These are phyloP conservation scores for Odontomyia ornata DNA, from an alignment of 2,888 invertebrate genomes.

Conservation along the genomic window DNA sequence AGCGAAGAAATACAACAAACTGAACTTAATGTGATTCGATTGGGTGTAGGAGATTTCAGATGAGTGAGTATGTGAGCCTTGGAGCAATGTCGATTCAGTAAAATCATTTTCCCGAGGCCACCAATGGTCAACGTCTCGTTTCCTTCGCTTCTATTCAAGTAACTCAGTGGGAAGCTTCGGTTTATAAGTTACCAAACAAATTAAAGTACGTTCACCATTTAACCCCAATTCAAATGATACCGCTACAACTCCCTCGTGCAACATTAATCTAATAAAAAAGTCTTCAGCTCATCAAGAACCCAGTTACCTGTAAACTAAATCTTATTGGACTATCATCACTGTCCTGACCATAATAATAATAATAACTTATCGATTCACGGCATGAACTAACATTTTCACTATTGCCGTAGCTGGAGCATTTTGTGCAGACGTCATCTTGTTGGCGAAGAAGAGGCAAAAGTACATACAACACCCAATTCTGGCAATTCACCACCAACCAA, in stretches of 20 bases:
- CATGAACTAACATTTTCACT: slow-evolving; percentile 27
- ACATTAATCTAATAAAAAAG: neutral
- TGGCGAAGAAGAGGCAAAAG: slow-evolving; percentile 3
- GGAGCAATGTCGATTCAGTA: neutral
- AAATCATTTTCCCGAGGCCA: no score
- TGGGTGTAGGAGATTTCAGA: neutral
- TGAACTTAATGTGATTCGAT: slow-evolving; percentile 1
- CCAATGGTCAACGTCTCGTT: no score
- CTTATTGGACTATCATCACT: slow-evolving; percentile 25
- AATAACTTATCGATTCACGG: slow-evolving; percentile 15
- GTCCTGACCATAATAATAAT: slow-evolving; percentile 28
- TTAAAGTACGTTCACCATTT: neutral
- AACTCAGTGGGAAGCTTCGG: no score
- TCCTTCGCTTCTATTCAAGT: no score
- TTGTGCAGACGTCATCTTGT: slow-evolving; percentile 34
- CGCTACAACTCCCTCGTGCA: neutral
- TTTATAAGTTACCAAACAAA: neutral
- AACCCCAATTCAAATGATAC: neutral
- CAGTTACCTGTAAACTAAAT: slow-evolving; percentile 12
- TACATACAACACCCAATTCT: neutral
- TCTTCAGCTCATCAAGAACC: neutral
- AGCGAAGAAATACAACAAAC: neutral
- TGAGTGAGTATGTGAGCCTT: neutral
- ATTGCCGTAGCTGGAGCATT: slow-evolving; percentile 14
- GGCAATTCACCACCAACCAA: slow-evolving; percentile 22